Percentiles rank a stretch among this genome's conserved stretches.
phyloP scores from a whole-genome alignment of 2,888 invertebrate species.

The Himalopsyche tibetana region DNA sequence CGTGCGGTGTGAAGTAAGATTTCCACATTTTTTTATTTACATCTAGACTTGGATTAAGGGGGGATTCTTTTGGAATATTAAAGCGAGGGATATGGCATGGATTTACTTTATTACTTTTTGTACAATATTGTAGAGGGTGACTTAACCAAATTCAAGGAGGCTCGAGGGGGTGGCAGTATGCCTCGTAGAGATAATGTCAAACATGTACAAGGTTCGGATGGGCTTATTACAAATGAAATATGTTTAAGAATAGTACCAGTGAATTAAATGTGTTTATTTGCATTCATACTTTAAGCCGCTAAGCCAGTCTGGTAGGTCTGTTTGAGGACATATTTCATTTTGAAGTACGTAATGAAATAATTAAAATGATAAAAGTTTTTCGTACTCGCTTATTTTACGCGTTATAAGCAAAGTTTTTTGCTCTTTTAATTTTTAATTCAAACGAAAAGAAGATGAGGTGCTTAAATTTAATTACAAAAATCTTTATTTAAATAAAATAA shows the following conservation, averaged over 20 bases:
- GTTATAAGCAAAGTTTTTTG: neutral
- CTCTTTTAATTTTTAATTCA: neutral
- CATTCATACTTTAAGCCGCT: slow-evolving; percentile 29
- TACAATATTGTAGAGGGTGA: slow-evolving; percentile 51
- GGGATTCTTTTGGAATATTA: slow-evolving; percentile 61
- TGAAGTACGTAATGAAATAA: slow-evolving; percentile 27
- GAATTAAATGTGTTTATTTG: slow-evolving; percentile 43
- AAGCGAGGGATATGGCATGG: slow-evolving; percentile 43
- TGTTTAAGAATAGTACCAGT: slow-evolving; percentile 3
- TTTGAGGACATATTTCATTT: slow-evolving; percentile 24
- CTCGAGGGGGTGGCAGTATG: neutral
- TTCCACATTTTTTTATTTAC: slow-evolving; percentile 60
- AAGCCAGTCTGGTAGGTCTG: slow-evolving; percentile 12
- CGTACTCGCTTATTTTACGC: neutral
- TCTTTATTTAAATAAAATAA: no score
- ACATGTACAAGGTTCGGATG: slow-evolving; percentile 33
- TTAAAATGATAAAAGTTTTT: slow-evolving; percentile 4
- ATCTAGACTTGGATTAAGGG: slow-evolving; percentile 47
- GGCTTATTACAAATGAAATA: slow-evolving; percentile 43
- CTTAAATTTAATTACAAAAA: no score
- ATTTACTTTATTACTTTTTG: slow-evolving; percentile 57
- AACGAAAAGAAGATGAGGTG: no score
- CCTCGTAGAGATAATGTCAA: slow-evolving; percentile 13
- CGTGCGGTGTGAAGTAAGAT: slow-evolving; percentile 57
- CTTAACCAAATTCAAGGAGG: slow-evolving; percentile 37